phyloP scores from a whole-genome alignment of 2,888 invertebrate species.

The Nymphalis c-album region DNA sequence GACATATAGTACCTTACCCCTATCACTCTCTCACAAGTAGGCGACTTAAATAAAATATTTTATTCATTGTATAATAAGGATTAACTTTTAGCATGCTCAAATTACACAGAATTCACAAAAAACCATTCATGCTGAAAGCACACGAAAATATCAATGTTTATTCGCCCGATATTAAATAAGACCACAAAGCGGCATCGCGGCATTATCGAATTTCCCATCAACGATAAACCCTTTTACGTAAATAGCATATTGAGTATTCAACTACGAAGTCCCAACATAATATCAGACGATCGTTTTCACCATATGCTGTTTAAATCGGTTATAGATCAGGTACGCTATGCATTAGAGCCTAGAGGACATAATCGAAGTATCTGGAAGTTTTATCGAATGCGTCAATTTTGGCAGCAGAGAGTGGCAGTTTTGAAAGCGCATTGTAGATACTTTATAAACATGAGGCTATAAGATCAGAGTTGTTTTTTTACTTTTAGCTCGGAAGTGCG shows the following conservation, averaged over 20 bases:
- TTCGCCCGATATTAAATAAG: slow-evolving; percentile 37
- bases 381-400: slow-evolving; percentile 10
- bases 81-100: background rate
- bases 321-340: slow-evolving; percentile 38
- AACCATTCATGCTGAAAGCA: background rate
- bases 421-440: slow-evolving; percentile 1
- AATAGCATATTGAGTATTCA: slow-evolving; percentile 67
- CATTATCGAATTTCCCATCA: slow-evolving; percentile 62
- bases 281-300: slow-evolving; percentile 45
- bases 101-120: background rate
- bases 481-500: too few species aligned
- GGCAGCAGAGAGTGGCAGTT: background rate
- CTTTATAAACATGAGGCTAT: background rate
- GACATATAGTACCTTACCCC: too few species aligned
- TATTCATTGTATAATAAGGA: too few species aligned
- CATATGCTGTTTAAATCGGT: slow-evolving; percentile 41
- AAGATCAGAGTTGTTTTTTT: background rate
- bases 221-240: slow-evolving; percentile 73
- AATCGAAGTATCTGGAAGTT: slow-evolving; percentile 2
- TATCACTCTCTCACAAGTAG: too few species aligned
- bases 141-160: slow-evolving; percentile 5
- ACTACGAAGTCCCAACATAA: slow-evolving; percentile 49
- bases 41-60: too few species aligned
- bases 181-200: slow-evolving; percentile 53
- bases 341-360: slow-evolving; percentile 21